Percentiles rank a stretch among this genome's conserved stretches.
Conservation (phyloP, 2,888 invertebrate genomes). For the Myathropa florea region DNA sequence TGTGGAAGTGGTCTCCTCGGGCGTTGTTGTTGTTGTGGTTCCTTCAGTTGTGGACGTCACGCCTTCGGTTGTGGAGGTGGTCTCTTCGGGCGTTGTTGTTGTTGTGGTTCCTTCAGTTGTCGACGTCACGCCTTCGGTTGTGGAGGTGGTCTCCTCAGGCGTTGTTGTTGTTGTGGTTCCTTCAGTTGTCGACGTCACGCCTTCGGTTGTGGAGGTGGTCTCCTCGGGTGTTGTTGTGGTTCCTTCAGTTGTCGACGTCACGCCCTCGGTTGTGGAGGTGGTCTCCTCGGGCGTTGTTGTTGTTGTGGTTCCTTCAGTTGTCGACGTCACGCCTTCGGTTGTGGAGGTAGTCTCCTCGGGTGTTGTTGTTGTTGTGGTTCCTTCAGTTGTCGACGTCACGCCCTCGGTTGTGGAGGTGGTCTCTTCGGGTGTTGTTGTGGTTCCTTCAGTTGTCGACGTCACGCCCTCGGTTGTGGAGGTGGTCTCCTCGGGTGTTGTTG, state of each 20-base stretch:
- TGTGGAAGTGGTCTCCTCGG: not conserved
- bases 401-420: not conserved
- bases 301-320: not conserved
- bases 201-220: not conserved
- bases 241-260: not conserved
- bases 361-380: not conserved
- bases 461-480: not conserved
- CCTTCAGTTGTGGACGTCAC: not conserved
- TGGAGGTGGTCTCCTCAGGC: not conserved
- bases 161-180: not conserved
- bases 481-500: not conserved
- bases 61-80: not conserved
- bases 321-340: not conserved
- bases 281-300: not conserved
- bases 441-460: not conserved
- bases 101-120: not conserved
- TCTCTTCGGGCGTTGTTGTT: not conserved
- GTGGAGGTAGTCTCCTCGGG: not conserved
- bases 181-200: not conserved
- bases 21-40: not conserved
- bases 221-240: not conserved
- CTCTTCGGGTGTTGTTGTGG: not conserved
- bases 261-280: not conserved
- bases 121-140: not conserved
- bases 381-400: not conserved